These are phyloP conservation scores for Saimiri boliviensis DNA, from an alignment of 2,113 vertebrate genomes.

Conservation along the genomic window DNA sequence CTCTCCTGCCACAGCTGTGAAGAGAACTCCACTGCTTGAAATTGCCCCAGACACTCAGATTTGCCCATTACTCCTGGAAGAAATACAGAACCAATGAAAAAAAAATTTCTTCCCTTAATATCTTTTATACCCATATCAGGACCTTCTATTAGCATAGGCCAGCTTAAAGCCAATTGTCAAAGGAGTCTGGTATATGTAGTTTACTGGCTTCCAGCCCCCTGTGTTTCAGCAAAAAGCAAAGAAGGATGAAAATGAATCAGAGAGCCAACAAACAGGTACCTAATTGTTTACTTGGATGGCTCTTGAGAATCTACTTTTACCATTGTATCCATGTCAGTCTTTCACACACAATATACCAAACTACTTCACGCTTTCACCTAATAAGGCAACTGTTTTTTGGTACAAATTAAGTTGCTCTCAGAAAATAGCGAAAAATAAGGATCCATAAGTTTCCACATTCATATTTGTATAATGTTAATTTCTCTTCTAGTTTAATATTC, in stretches of 20 bases:
- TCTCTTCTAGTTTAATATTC: neutral
- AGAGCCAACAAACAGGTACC: neutral
- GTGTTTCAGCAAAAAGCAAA: neutral
- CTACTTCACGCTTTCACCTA: neutral
- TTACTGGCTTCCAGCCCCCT: neutral
- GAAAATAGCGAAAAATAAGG: neutral
- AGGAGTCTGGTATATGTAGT: neutral
- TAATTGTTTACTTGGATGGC: neutral
- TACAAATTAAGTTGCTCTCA: neutral
- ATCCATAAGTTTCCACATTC: neutral
- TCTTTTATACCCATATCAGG: neutral
- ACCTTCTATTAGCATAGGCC: neutral
- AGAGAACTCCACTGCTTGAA: neutral
- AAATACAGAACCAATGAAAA: neutral
- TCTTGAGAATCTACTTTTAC: neutral
- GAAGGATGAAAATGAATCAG: neutral
- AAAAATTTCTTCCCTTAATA: neutral
- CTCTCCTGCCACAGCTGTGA: neutral
- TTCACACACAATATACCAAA: neutral
- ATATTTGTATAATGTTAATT: neutral
- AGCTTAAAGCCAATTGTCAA: neutral
- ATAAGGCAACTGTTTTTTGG: neutral
- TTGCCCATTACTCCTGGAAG: neutral
- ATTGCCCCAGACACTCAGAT: neutral
- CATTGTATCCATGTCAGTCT: neutral